Percentiles rank a stretch among this genome's conserved stretches.
These are phyloP conservation scores for Lepidurus arcticus DNA, from an alignment of 1,140 invertebrate genomes.

Conservation along the genomic window DNA sequence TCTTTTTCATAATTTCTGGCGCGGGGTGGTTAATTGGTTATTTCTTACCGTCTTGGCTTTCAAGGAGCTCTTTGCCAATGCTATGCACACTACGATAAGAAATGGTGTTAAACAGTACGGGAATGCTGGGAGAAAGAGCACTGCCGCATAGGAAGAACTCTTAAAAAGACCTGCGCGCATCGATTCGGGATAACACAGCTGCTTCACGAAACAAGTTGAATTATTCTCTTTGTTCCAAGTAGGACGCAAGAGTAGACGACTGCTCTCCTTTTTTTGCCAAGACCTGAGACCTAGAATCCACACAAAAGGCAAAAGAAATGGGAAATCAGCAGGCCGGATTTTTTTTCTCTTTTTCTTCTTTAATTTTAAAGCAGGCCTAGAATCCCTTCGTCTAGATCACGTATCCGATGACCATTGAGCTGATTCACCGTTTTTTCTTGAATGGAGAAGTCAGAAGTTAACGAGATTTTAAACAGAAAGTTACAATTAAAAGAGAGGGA, in stretches of 20 bases:
- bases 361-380: no score
- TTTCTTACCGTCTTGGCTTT: no score
- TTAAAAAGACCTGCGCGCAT: neutral
- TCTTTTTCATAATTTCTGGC: neutral
- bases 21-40: neutral
- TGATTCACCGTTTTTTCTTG: no score
- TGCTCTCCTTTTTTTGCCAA: neutral
- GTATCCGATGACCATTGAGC: no score
- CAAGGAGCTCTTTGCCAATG: neutral
- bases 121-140: neutral
- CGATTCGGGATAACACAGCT: neutral
- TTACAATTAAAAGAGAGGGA: no score
- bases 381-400: no score
- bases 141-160: neutral
- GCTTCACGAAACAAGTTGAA: neutral
- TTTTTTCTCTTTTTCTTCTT: no score
- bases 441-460: no score
- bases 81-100: neutral
- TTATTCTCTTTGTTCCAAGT: conserved; percentile 1
- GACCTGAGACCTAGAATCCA: neutral
- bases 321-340: no score
- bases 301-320: no score
- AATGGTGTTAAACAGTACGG: neutral
- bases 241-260: neutral
- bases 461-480: no score